Conservation (phyloP, 2,888 invertebrate species). For the Rhopalosiphum nymphaeae region DNA sequence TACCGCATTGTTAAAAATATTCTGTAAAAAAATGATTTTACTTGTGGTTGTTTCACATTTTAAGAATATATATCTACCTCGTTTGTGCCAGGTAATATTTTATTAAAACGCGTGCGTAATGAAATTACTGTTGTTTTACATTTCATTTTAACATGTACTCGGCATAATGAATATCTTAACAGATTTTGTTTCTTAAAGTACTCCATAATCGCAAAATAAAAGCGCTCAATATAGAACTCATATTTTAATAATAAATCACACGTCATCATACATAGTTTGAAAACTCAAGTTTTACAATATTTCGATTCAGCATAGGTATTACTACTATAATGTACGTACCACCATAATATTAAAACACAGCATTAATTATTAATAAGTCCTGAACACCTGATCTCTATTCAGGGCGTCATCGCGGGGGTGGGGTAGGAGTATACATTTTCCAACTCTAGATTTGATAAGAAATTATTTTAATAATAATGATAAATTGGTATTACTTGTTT, state of each 20-base stretch:
- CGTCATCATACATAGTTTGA: neutral
- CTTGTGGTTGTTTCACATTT: neutral
- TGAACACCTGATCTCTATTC: no score
- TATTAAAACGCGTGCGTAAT: neutral
- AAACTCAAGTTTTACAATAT: neutral
- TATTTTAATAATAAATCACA: neutral
- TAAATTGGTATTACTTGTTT: no score
- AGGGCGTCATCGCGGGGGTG: no score
- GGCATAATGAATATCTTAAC: neutral
- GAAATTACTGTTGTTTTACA: neutral
- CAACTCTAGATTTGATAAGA: no score
- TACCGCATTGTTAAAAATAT: neutral
- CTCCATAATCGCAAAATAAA: neutral
- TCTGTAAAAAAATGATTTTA: neutral
- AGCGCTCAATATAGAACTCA: neutral
- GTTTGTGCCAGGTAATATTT: neutral
- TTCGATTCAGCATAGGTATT: neutral
- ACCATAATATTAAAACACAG: neutral
- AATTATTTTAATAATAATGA: no score
- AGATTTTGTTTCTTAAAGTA: neutral
- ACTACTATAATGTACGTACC: neutral
- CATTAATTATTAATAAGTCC: neutral
- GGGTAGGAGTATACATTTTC: no score
- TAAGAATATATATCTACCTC: neutral
- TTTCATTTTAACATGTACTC: neutral